Evolutionary conservation across 1,140 invertebrate genomes (phyloP).

Genomic region (Aphis gossypii): DNA sequence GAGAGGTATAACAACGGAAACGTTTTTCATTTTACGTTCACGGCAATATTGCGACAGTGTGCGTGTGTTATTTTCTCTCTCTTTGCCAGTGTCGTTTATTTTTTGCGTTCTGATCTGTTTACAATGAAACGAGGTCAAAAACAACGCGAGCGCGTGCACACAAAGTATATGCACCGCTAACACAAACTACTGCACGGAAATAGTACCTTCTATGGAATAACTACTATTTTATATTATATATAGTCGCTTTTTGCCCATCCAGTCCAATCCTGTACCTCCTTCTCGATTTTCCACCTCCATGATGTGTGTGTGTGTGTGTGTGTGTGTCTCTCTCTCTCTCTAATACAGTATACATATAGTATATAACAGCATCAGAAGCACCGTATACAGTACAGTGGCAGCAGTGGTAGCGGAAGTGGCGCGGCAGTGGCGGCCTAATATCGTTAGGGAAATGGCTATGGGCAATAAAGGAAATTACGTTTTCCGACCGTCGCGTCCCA

Average conservation of each 20-base stretch:
- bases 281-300: not conserved
- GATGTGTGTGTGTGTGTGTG: not conserved
- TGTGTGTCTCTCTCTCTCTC: not conserved
- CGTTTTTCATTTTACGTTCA: not conserved
- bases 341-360: not conserved
- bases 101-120: not conserved
- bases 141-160: not conserved
- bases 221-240: not conserved
- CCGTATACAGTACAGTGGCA: not conserved
- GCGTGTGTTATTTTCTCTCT: not conserved
- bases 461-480: constrained; percentile 57
- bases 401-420: not conserved
- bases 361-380: too few species aligned
- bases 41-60: not conserved
- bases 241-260: not conserved
- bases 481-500: constrained; percentile 28
- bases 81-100: not conserved
- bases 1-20: not conserved
- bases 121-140: constrained; percentile 35
- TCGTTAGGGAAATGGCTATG: constrained; percentile 52
- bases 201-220: not conserved
- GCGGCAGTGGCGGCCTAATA: constrained; percentile 10
- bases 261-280: not conserved
- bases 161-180: constrained; percentile 10
- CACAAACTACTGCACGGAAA: not conserved